phyloP scores from a whole-genome alignment of 2,113 vertebrate genomes.

The Gallinago paraguaiae region DNA sequence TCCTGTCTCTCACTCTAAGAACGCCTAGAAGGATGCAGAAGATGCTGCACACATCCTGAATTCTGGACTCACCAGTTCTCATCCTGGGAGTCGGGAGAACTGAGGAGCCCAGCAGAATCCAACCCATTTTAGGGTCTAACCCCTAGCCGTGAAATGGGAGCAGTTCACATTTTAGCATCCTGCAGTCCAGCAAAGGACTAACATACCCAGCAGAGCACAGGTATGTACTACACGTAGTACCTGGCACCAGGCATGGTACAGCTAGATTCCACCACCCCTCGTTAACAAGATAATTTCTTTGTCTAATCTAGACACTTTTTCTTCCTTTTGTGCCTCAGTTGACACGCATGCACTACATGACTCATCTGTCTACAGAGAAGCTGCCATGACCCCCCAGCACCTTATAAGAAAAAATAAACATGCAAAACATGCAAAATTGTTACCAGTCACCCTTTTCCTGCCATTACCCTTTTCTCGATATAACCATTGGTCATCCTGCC shows the following conservation, averaged over 20 bases:
- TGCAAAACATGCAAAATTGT: background rate
- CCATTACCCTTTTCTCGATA: background rate
- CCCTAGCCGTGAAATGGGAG: background rate
- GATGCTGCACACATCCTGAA: background rate
- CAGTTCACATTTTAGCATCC: background rate
- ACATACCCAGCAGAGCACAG: too few species aligned
- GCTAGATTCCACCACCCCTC: background rate
- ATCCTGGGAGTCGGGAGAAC: background rate
- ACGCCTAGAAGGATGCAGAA: accelerated
- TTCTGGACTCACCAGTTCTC: background rate
- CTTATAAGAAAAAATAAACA: background rate
- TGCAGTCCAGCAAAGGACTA: background rate
- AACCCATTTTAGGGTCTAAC: background rate
- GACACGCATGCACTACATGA: background rate
- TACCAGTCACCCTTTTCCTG: background rate
- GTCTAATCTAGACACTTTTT: background rate
- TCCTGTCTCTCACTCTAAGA: background rate
- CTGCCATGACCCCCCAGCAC: background rate
- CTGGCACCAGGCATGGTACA: background rate
- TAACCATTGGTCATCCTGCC: background rate
- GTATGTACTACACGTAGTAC: accelerated
- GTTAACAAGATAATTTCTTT: background rate
- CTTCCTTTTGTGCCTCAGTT: background rate
- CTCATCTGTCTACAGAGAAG: background rate
- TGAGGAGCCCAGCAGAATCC: background rate